phyloP scores from a whole-genome alignment of 2,113 vertebrate species.

The Chelonoidis abingdonii region DNA sequence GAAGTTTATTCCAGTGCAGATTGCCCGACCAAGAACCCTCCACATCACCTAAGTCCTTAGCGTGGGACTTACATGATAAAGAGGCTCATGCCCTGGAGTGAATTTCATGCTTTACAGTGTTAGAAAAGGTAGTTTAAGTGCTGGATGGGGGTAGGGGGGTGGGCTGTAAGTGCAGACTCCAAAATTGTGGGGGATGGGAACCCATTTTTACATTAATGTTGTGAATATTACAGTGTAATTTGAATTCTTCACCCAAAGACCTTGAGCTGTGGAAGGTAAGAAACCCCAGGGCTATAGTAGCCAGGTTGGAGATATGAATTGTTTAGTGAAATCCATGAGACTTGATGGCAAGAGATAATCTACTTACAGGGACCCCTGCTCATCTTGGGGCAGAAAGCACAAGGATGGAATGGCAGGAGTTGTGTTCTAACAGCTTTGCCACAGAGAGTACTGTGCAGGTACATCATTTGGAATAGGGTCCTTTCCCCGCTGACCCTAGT shows the following conservation, averaged over 20 bases:
- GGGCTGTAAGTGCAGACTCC: background rate
- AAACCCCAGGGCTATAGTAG: background rate
- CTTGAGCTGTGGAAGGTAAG: background rate
- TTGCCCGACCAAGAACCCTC: background rate
- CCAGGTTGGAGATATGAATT: background rate
- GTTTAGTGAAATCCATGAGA: background rate
- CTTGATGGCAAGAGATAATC: slow-evolving; percentile 4
- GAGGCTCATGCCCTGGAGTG: background rate
- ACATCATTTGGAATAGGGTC: background rate
- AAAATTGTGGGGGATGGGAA: background rate
- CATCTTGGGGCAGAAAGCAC: background rate
- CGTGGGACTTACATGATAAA: background rate
- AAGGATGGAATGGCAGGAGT: background rate
- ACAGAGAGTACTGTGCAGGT: background rate
- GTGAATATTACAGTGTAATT: background rate
- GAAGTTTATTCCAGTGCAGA: slow-evolving; percentile 1
- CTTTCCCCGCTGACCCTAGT: background rate
- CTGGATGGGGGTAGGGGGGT: background rate
- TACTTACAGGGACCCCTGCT: background rate
- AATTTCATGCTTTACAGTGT: background rate
- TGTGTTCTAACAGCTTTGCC: background rate
- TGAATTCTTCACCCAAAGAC: slow-evolving; percentile 7
- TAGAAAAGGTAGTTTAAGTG: slow-evolving; percentile 7
- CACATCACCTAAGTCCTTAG: background rate
- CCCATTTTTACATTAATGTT: background rate